Evolutionary conservation across 1,140 invertebrate species (phyloP), one percentile per base, ranked within the genome.

Genomic region (Drosophila bifasciata): DNA sequence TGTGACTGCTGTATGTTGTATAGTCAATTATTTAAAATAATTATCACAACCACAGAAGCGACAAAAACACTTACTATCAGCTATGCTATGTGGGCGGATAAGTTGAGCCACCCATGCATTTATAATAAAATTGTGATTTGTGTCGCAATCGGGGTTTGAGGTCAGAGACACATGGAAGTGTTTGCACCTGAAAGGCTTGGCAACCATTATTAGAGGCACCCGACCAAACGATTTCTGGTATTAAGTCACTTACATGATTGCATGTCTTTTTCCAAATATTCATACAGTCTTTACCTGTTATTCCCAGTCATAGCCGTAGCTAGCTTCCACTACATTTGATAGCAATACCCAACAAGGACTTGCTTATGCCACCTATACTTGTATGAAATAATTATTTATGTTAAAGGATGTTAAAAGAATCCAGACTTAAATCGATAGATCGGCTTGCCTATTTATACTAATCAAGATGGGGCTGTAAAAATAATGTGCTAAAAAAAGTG

Each of bases 11-110:
- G 67, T 75, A 60, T 48, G 75, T 86, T 75, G 39, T 77, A 64
- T 71, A 85, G 77, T 77, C 78, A 88, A 86, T 86, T 86, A 78
- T 83, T 75, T 88, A 68, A 63, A 61, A 50, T 88, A 83, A 78
- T 71, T 71, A 81, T 83, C 67, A 59, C 81, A 75, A 36, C 60
- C 56, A 63, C 32, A 56, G 55, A 77, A 74, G 25, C 39, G 39
- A 39, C 52, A 39, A 55, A 41, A 39, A 43, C 36, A 43, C 62
- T 49, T 16, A 63, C 43, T 63, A 63, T 52, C 48, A 49, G 51
- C 48, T 63, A 69, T 69, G 63, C 59, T 76, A 56, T 56, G 60
- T 49, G 64, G 52, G 59, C 7, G 55, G 46, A 64, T 46, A 64
- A 25, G 55, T 44, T 61, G 44, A 8, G 28, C 44, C 44, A 36